Conservation (phyloP, 2,113 vertebrate species). For the Boleophthalmus pectinirostris region DNA sequence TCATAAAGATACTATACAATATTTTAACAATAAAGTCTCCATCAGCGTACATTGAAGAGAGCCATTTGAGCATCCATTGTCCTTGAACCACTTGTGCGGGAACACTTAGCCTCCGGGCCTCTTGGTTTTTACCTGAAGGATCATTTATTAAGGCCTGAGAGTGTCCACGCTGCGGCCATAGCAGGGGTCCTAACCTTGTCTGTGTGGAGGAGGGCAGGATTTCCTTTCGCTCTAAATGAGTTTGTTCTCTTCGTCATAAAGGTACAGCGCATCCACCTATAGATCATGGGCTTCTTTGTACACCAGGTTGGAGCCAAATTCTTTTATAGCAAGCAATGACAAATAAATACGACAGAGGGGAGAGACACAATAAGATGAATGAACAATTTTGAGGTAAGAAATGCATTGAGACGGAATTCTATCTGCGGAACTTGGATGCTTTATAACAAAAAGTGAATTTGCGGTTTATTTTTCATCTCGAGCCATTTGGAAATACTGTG, state of each 20-base stretch:
- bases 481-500: background rate
- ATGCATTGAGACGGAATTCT: conserved; percentile 5
- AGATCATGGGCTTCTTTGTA: conserved; percentile 48
- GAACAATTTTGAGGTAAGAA: background rate
- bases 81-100: conserved; percentile 62
- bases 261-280: conserved; percentile 21
- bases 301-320: conserved; percentile 17
- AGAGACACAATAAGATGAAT: conserved; percentile 7
- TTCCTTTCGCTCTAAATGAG: conserved; percentile 56
- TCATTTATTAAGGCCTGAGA: conserved; percentile 68
- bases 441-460: conserved; percentile 6
- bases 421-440: background rate
- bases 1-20: conserved; percentile 48
- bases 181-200: conserved; percentile 60
- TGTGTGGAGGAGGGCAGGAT: conserved; percentile 44
- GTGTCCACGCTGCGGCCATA: conserved; percentile 54
- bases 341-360: conserved; percentile 29
- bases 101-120: conserved; percentile 41
- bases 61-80: conserved; percentile 52
- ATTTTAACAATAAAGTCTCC: conserved; percentile 62
- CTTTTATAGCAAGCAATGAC: conserved; percentile 33
- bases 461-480: conserved; percentile 1
- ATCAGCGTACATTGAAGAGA: conserved; percentile 52
- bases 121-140: conserved; percentile 60
- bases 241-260: conserved; percentile 44